Evolutionary conservation across 2,797 vertebrate genomes (phyloP), one percentile per base, ranked within the genome.

Genomic region (Poeciliopsis gracilis): DNA sequence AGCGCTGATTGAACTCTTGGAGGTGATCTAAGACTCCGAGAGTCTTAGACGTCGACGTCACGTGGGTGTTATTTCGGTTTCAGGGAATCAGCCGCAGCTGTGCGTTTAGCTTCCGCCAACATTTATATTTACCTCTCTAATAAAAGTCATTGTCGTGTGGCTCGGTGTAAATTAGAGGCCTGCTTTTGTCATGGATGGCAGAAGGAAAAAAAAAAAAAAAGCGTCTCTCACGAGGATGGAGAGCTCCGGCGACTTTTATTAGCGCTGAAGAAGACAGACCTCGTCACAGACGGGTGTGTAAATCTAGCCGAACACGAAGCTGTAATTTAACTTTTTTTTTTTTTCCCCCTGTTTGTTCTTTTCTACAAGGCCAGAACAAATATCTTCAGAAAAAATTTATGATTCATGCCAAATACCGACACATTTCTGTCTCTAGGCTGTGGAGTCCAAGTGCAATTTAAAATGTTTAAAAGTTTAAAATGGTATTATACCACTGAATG

Each of bases 51-150:
- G 76, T 71, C 70, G 41, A 47, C 73, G 30, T 77, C 75, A 71
- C 71, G 63, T 28, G 16, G 73, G 86, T 20, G 2, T 79, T 79
- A 63, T 69, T 0, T 7, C 46, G 6, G 30, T 73, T 74, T 55
- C 87, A 81, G 57, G 30, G 59, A 36, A 73, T 73, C 57, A 2
- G 57, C 72, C 63, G 47, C 80, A 78, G 88, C 90, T 88, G 86
- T 83, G 88, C 82, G 73, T 84, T 81, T 74, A 47, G 0, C 81
- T 43, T 45, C 75, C 72, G 43, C 78, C 86, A 84, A 80, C 84
- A 77, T 85, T 91, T 91, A 92, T 92, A 91, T 93, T 93, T 90
- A 93, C 88, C 78, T 88, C 82, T 77, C 76, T 82, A 87, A 92
- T 92, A 93, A 93, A 92, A 92, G 84, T 87, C 84, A 77, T 76